These are phyloP conservation scores for Tragelaphus scriptus DNA, from an alignment of 2,113 vertebrate genomes.

Conservation along the genomic window DNA sequence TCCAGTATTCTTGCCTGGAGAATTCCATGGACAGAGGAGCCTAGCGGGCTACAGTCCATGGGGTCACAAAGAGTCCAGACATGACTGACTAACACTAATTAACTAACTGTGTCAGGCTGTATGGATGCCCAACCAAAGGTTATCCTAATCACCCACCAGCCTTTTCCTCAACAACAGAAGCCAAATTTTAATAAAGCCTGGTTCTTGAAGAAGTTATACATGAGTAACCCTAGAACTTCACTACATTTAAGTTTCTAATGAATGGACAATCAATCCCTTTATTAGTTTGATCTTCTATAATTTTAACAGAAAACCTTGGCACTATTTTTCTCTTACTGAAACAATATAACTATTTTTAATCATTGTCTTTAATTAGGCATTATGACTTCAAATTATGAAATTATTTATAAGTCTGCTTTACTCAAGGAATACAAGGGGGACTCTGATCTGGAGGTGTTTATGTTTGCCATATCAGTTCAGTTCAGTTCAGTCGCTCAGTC, in stretches of 20 bases:
- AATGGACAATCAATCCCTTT: not conserved
- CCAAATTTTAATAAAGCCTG: not conserved
- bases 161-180: not conserved
- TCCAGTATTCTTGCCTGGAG: not conserved
- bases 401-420: constrained; percentile 55
- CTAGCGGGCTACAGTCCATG: not conserved
- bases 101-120: not conserved
- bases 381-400: constrained; percentile 56
- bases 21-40: not conserved
- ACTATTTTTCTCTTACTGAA: constrained; percentile 29
- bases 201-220: not conserved
- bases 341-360: constrained; percentile 34
- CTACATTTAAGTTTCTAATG: not conserved
- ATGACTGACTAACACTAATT: not conserved
- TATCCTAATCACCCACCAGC: not conserved
- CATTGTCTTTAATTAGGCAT: constrained; percentile 51
- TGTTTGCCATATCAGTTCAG: not conserved
- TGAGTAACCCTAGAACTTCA: not conserved
- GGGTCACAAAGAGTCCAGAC: not conserved
- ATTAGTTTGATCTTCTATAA: not conserved
- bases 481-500: not conserved
- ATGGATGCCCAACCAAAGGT: not conserved
- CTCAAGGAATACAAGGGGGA: constrained; percentile 37
- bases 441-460: not conserved
- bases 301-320: not conserved